Evolutionary conservation across 2,888 invertebrate species (phyloP).

Genomic region (Conomelus anceps): DNA sequence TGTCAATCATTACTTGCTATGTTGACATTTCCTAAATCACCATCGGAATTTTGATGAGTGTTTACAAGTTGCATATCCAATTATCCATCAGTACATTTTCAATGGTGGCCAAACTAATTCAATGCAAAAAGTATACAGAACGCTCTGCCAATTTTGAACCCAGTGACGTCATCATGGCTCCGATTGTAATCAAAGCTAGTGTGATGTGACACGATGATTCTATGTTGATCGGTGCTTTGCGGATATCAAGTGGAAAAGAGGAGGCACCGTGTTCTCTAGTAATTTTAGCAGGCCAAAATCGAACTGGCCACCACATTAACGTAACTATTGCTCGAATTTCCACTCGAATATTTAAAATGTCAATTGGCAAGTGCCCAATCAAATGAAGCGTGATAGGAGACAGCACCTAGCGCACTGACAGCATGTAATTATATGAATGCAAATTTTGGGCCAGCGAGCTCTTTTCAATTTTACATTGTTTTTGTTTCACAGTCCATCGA

Average conservation of each 20-base stretch:
- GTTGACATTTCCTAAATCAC: background rate
- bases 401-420: background rate
- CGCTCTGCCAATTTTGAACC: background rate
- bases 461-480: background rate
- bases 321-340: background rate
- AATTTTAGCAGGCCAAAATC: background rate
- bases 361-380: background rate
- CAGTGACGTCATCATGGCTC: background rate
- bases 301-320: background rate
- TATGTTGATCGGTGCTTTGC: background rate
- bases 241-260: background rate
- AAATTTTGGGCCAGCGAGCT: background rate
- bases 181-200: background rate
- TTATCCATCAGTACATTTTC: background rate
- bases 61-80: background rate
- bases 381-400: background rate
- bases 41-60: background rate
- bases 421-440: background rate
- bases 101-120: background rate
- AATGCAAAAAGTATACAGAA: background rate
- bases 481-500: background rate
- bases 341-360: background rate
- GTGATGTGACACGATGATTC: background rate
- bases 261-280: background rate
- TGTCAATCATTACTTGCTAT: background rate